phyloP scores from a whole-genome alignment of 2,888 invertebrate genomes.

The Tenthredo scrophulariae region DNA sequence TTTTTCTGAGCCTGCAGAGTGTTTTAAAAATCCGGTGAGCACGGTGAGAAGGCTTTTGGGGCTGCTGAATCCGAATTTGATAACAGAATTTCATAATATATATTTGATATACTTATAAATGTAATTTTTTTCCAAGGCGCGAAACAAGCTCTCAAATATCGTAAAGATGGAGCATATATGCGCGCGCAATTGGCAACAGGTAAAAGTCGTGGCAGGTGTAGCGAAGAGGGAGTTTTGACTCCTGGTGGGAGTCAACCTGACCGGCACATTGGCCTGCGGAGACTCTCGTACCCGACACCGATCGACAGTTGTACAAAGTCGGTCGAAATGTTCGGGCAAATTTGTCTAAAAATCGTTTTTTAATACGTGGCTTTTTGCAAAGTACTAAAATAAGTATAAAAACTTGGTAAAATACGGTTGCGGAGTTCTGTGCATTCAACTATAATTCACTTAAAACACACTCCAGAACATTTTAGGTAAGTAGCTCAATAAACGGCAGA shows the following conservation, averaged over 20 bases:
- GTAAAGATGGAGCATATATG: neutral
- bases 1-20: no score
- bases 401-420: neutral
- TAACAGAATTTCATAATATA: no score
- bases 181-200: constrained; percentile 52
- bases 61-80: no score
- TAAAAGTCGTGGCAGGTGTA: constrained; percentile 51
- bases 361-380: neutral
- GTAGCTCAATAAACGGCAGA: neutral
- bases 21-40: no score
- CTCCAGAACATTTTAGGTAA: neutral
- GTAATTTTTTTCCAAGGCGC: neutral
- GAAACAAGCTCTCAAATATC: neutral
- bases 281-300: constrained; percentile 33
- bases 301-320: constrained; percentile 41
- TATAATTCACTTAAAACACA: neutral
- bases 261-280: constrained; percentile 31
- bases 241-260: constrained; percentile 53
- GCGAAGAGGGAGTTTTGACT: constrained; percentile 51
- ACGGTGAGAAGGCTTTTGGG: no score
- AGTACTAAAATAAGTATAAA: neutral
- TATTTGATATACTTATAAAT: no score
- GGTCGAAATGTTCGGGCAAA: constrained; percentile 38
- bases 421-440: neutral
- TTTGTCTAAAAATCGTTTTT: neutral